Conservation (phyloP, 2,888 invertebrate genomes). For the Stramonita haemastoma region DNA sequence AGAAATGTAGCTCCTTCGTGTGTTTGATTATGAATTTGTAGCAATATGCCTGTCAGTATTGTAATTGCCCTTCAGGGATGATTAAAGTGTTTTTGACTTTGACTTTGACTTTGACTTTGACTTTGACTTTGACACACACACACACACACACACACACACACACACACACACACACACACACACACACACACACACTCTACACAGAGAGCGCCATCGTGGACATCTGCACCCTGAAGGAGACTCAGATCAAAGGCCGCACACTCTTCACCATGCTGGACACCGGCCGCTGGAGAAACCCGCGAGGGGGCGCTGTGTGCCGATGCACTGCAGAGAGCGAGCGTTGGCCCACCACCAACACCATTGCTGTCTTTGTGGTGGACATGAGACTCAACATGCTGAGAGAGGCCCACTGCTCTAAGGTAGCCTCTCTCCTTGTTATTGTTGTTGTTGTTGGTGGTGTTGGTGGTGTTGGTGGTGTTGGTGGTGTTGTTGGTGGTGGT, state of each 20-base stretch:
- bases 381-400: slow-evolving; percentile 45
- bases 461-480: too few species aligned
- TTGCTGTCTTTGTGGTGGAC: slow-evolving; percentile 52
- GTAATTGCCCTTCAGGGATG: too few species aligned
- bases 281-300: slow-evolving; percentile 23
- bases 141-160: neutral
- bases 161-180: too few species aligned
- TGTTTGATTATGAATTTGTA: too few species aligned
- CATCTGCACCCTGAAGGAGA: slow-evolving; percentile 46
- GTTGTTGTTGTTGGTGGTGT: too few species aligned
- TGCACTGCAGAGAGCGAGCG: slow-evolving; percentile 49
- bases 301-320: slow-evolving; percentile 46
- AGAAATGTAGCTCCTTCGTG: too few species aligned
- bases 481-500: too few species aligned
- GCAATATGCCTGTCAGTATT: too few species aligned
- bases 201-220: slow-evolving; percentile 47
- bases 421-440: neutral
- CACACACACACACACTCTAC: too few species aligned
- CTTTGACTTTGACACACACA: neutral
- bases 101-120: too few species aligned
- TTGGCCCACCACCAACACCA: slow-evolving; percentile 48
- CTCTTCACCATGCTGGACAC: slow-evolving; percentile 49
- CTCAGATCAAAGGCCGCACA: slow-evolving; percentile 45
- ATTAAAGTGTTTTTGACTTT: too few species aligned
- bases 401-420: slow-evolving; percentile 47